These are phyloP conservation scores for Diabrotica virgifera DNA, from an alignment of 1,140 invertebrate genomes.

Conservation along the genomic window DNA sequence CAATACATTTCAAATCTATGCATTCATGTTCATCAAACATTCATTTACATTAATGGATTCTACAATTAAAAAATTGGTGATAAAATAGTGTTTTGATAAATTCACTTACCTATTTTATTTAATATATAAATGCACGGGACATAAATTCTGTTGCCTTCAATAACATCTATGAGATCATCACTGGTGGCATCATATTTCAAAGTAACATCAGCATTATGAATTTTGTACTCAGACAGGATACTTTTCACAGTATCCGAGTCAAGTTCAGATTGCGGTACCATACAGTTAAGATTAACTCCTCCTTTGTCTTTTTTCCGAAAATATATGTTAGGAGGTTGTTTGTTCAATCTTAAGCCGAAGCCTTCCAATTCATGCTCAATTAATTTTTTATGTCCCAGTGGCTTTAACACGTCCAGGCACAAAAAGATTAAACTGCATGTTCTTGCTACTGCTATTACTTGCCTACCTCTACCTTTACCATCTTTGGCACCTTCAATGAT, in stretches of 20 bases:
- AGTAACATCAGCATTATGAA: slow-evolving; percentile 97
- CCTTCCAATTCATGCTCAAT: slow-evolving; percentile 99
- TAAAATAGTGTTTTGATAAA: neutral
- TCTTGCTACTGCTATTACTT: slow-evolving; percentile 98
- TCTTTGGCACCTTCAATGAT: slow-evolving; percentile 99
- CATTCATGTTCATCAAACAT: too few species aligned
- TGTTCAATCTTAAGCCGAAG: slow-evolving; percentile 95
- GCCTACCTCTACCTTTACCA: slow-evolving; percentile 95
- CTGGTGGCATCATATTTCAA: slow-evolving; percentile 92
- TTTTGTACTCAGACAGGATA: slow-evolving; percentile 96
- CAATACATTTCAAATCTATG: too few species aligned
- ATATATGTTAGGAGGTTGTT: slow-evolving; percentile 94
- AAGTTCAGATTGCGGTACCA: slow-evolving; percentile 90
- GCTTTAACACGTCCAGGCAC: slow-evolving; percentile 96
- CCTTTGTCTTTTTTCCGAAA: slow-evolving; percentile 98
- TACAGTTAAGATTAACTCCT: slow-evolving; percentile 85
- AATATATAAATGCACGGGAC: slow-evolving; percentile 98
- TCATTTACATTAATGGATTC: too few species aligned
- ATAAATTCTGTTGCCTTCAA: slow-evolving; percentile 98
- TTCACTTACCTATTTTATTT: slow-evolving; percentile 88
- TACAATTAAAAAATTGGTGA: too few species aligned
- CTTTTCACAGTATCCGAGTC: slow-evolving; percentile 94
- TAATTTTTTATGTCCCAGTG: slow-evolving; percentile 91
- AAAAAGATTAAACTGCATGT: slow-evolving; percentile 99
- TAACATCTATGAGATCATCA: slow-evolving; percentile 97